Base-by-base conservation (phyloP, 2,113 vertebrate species). In the Brevimyrus niger region DNA sequence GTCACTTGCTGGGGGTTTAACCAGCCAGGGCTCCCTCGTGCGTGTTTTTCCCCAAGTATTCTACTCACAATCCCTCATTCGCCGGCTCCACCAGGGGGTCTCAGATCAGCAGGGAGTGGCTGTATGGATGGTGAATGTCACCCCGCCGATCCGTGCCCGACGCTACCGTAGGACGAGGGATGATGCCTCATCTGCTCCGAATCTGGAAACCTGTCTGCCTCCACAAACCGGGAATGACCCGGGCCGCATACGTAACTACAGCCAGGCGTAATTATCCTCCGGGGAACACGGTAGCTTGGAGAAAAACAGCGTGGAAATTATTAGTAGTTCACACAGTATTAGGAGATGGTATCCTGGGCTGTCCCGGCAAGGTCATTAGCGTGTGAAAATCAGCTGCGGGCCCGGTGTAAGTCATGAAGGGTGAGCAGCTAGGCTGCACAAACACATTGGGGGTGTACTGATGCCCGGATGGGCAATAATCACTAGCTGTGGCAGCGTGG, bases 391-490 rank as follows among this genome's bases (percentile, higher is more conserved):
- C 85, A 55, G 88, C 87, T 88, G 88, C 90, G 91, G n/a, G 2
- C 11, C 83, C 17, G 87, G 85, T 91, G 90, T 89, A 92, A 93
- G 90, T 92, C 89, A 92, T 93, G 88, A 90, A 91, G 90, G 47
- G 91, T 19, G 89, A 91, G 89, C 27, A 27, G n/a, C 10, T 69
- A 31, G 91, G 93, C 90, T 92, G 93, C 4, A 15, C 61, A 69
- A 91, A 93, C 92, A 92, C 88, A 92, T 90, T 76, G 88, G 91
- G 92, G 91, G 90, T 90, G 90, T 91, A 91, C 92, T 90, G n/a
- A 89, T 5, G 65, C 90, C 92, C 88, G 90, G 91, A 90, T 85
- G 8, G 90, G 92, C 92, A 92, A 90, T 95, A 95, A 95, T 95
- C 94, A 94, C 92, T 93, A 85, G 51, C 53, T 38, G 53, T 23